A percentile compares a stretch with the other conserved stretches of the same genome.
phyloP scores from a whole-genome alignment of 2,113 vertebrate species.

The Tachysurus vachellii region DNA sequence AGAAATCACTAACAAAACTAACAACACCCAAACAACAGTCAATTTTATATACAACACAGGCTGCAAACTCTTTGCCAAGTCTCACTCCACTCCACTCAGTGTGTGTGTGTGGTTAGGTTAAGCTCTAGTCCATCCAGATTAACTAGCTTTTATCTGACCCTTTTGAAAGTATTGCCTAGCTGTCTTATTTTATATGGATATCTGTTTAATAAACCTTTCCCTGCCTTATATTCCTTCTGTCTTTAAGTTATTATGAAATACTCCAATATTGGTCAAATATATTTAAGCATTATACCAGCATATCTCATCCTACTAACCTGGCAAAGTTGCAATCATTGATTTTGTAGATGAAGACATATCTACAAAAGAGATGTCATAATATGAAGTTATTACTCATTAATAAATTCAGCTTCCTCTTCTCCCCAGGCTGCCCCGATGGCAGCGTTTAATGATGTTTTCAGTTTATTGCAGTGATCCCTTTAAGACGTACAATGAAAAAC shows the following conservation, averaged over 20 bases:
- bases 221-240: not conserved
- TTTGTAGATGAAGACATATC: not conserved
- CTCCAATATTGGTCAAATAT: not conserved
- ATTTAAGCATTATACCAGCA: not conserved
- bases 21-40: not conserved
- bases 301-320: not conserved
- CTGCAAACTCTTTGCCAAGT: not conserved
- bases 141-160: not conserved
- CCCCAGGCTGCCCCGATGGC: not conserved
- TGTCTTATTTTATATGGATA: not conserved
- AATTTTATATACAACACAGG: not conserved
- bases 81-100: not conserved
- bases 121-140: not conserved
- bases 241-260: not conserved
- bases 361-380: too few species aligned
- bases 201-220: not conserved
- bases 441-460: conserved; percentile 6
- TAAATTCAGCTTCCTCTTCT: conserved; percentile 22
- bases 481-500: conserved; percentile 8
- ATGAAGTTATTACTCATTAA: conserved; percentile 13
- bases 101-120: not conserved
- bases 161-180: not conserved
- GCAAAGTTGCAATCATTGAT: not conserved
- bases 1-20: not conserved
- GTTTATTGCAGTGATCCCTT: conserved; percentile 5